These are phyloP conservation scores for Athene noctua DNA, from an alignment of 2,113 vertebrate species.

Conservation along the genomic window DNA sequence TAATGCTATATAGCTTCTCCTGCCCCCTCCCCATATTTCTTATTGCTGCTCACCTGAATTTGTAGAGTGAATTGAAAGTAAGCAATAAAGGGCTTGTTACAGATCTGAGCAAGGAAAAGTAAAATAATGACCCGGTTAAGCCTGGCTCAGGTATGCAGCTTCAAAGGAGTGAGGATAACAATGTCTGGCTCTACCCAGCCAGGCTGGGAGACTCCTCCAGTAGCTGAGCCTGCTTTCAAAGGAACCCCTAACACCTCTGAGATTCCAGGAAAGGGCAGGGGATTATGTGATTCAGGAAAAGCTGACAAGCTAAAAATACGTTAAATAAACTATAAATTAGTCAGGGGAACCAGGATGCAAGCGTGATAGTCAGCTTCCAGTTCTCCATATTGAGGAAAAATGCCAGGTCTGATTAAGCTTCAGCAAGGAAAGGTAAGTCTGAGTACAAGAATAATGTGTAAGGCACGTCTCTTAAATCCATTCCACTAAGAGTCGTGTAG, in stretches of 20 bases:
- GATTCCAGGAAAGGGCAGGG: not conserved
- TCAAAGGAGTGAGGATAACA: constrained; percentile 35
- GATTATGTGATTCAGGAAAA: not conserved
- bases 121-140: constrained; percentile 19
- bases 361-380: not conserved
- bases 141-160: not conserved
- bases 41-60: not conserved
- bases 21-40: not conserved
- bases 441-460: not conserved
- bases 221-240: constrained; percentile 1
- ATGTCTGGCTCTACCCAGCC: not conserved
- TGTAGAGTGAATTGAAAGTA: not conserved
- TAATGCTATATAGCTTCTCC: not conserved
- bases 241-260: not conserved
- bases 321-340: not conserved
- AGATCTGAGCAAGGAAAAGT: not conserved
- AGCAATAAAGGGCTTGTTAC: not conserved
- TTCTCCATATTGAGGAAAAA: not conserved
- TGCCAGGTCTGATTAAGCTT: not conserved
- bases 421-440: not conserved
- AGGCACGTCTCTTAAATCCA: not conserved
- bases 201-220: not conserved
- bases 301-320: not conserved
- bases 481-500: not conserved
- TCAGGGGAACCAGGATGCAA: not conserved